Percentiles rank a stretch among this genome's conserved stretches.
phyloP scores from a whole-genome alignment of 1,140 invertebrate species.

The Drosophila lowei region DNA sequence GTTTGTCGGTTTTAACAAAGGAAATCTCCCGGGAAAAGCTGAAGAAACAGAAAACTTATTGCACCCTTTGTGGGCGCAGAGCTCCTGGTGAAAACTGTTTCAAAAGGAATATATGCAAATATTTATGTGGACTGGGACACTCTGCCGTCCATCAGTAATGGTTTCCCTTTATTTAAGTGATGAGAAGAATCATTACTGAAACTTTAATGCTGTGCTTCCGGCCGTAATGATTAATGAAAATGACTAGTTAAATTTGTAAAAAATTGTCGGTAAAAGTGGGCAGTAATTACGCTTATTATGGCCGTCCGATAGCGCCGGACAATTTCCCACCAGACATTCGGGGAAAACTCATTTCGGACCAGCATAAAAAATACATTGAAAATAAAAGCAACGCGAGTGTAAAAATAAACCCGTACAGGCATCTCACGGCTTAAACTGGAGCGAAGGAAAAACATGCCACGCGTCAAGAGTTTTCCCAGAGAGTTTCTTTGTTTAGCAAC shows the following conservation, averaged over 20 bases:
- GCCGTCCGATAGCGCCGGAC: neutral
- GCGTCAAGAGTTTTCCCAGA: constrained; percentile 5
- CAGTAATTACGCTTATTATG: constrained; percentile 45
- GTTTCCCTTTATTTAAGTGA: neutral
- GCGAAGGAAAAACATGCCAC: constrained; percentile 2
- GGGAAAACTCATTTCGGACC: constrained; percentile 31
- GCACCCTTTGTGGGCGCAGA: constrained; percentile 26
- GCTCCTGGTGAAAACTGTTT: constrained; percentile 14
- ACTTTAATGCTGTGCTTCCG: constrained; percentile 6
- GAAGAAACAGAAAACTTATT: constrained; percentile 30
- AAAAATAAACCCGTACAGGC: constrained; percentile 30
- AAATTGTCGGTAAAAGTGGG: constrained; percentile 30
- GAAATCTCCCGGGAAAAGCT: constrained; percentile 1
- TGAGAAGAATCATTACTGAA: neutral
- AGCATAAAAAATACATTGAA: constrained; percentile 53
- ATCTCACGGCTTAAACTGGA: neutral
- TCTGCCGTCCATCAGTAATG: neutral
- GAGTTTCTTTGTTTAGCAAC: constrained; percentile 13
- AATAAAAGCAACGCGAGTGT: constrained; percentile 3
- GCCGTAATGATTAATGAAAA: constrained; percentile 43
- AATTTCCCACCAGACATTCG: constrained; percentile 17
- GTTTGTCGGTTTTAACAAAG: constrained; percentile 37
- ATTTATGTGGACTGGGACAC: constrained; percentile 33
- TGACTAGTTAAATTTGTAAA: constrained; percentile 44
- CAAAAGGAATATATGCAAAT: constrained; percentile 30